These are phyloP conservation scores for Trissoscelio sp. DNA, from an alignment of 2,888 invertebrate species.

Conservation along the genomic window DNA sequence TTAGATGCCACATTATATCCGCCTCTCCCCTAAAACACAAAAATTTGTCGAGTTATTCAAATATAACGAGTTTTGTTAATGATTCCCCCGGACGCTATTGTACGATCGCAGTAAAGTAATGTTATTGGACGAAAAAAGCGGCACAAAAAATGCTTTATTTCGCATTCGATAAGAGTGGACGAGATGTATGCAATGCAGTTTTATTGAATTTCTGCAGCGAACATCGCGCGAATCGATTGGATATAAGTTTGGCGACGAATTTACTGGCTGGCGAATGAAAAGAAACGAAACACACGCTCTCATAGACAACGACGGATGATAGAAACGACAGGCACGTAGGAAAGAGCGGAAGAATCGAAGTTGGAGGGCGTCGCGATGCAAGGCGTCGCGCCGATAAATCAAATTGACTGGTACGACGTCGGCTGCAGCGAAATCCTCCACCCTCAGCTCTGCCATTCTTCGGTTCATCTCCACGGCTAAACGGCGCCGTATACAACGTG, in stretches of 20 bases:
- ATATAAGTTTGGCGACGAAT: conserved; percentile 59
- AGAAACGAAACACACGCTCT: conserved; percentile 69
- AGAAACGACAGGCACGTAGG: conserved; percentile 30
- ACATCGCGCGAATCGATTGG: conserved; percentile 54
- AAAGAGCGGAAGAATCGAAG: conserved; percentile 71
- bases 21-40: no score
- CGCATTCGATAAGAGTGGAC: conserved; percentile 11
- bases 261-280: conserved; percentile 52
- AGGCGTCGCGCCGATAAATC: conserved; percentile 79
- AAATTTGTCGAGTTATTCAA: no score
- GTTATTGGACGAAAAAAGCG: conserved; percentile 22
- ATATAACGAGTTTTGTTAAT: no score
- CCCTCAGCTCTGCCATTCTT: conserved; percentile 70
- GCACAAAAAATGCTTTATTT: conserved; percentile 40
- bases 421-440: conserved; percentile 75
- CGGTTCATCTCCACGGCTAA: conserved; percentile 71
- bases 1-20: no score
- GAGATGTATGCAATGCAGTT: conserved; percentile 56
- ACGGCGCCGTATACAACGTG: conserved; percentile 79
- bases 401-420: conserved; percentile 80
- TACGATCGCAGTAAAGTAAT: conserved; percentile 1
- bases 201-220: conserved; percentile 50
- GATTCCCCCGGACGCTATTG: no score
- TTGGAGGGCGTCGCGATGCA: conserved; percentile 73
- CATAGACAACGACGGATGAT: conserved; percentile 69